Evolutionary conservation across 2,888 invertebrate genomes (phyloP), one percentile per base, ranked within the genome.

Genomic region (Globia sparganii): DNA sequence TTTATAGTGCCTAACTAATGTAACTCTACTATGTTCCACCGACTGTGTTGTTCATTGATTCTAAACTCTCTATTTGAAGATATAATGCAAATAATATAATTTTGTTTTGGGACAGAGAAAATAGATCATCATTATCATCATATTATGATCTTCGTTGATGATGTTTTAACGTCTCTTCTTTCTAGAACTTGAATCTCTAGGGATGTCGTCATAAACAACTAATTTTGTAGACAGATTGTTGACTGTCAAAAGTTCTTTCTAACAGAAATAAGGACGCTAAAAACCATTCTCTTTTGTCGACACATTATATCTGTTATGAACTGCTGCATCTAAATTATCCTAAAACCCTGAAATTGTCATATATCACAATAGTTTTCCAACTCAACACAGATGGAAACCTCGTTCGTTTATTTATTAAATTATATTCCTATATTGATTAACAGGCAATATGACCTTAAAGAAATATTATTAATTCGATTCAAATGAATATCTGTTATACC

Each of bases 391-490:
- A 34, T 43, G 25, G 11, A 11, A 34, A 62, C 43, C 62, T 53
- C 21, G n/a, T 40, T n/a, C 40, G 1, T 56, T 40, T 64, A 31
- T 64, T 28, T 34, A 46, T 56, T 56, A 25, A 43, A 56, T 46
- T 72, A 56, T 78, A 62, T 69, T 79, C 31, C 4, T 31, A 5
- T 1, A 64, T 37, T 43, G 25, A 72, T 53, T 25, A n/a, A 2
- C 5, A 61, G 34, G 34, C 34, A 0, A 34, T 61, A 65, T 37
- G 75, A 6, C 75, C 75, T 66, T 81, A 34, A 61, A 43, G 13
- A 59, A 67, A 75, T 11, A 31, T 46, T 81, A 75, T 81, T 66
- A 75, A 66, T 81, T 81, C 15, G 13, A 81, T 62, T 67, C 53
- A 75, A 78, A 78, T 75, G 15, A 62, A 53, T 81, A 34, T 59